These are phyloP conservation scores for Taxidea taxus DNA, from an alignment of 2,113 vertebrate genomes.

Conservation along the genomic window DNA sequence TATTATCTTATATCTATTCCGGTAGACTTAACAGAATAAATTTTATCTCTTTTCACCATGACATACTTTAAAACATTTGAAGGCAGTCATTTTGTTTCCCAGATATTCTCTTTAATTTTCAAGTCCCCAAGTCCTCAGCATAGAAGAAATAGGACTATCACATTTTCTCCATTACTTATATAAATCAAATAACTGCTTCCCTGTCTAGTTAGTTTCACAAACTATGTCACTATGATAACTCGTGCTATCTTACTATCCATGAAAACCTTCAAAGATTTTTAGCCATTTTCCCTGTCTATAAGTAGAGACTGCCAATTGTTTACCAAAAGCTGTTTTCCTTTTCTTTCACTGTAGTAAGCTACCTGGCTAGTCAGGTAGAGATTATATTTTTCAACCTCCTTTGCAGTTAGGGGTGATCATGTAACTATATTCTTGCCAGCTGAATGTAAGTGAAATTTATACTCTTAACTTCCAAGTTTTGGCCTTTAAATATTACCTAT, in stretches of 20 bases:
- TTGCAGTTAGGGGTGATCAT: neutral
- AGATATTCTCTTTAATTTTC: neutral
- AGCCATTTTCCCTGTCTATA: neutral
- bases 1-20: neutral
- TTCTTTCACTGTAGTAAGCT: neutral
- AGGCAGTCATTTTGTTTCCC: neutral
- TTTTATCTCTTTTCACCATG: neutral
- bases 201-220: neutral
- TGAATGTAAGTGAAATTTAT: neutral
- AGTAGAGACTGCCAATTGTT: neutral
- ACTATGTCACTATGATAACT: neutral
- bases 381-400: neutral
- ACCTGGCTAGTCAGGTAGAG: neutral
- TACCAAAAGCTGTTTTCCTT: neutral
- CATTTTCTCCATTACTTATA: neutral
- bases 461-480: neutral
- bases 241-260: neutral
- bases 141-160: neutral
- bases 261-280: neutral
- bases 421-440: neutral
- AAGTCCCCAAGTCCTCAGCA: neutral
- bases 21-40: neutral
- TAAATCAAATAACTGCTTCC: neutral
- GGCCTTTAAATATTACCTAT: neutral
- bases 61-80: neutral